These are phyloP conservation scores for Magallana angulata DNA, from an alignment of 1,140 invertebrate genomes.

Conservation along the genomic window DNA sequence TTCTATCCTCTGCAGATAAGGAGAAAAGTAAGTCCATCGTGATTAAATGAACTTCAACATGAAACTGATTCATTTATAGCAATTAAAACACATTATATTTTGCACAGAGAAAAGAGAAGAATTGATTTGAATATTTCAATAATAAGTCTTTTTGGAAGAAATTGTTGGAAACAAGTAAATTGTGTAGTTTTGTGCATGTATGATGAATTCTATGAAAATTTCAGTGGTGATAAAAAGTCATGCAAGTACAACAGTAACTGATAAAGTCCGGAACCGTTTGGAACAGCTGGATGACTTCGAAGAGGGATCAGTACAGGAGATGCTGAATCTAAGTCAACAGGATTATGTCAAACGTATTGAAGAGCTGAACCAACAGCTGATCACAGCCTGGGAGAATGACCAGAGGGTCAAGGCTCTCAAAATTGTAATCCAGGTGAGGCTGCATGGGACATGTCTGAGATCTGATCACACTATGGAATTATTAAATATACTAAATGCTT, in stretches of 20 bases:
- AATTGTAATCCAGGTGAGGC: slow-evolving; percentile 91
- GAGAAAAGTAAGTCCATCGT: slow-evolving; percentile 85
- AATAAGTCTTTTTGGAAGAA: too few relatives aligned
- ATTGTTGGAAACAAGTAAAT: too few relatives aligned
- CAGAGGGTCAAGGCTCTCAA: slow-evolving; percentile 97
- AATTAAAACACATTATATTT: too few relatives aligned
- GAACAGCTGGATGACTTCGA: slow-evolving; percentile 97
- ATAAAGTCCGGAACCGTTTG: slow-evolving; percentile 93
- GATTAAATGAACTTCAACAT: neutral
- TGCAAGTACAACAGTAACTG: slow-evolving; percentile 86
- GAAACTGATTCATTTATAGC: neutral
- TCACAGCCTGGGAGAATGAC: slow-evolving; percentile 93
- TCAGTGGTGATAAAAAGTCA: slow-evolving; percentile 85
- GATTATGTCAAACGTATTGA: slow-evolving; percentile 94
- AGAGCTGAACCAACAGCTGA: slow-evolving; percentile 92
- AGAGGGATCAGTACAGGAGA: slow-evolving; percentile 90
- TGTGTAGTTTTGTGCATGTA: too few relatives aligned
- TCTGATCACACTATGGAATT: too few relatives aligned
- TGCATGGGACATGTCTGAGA: too few relatives aligned
- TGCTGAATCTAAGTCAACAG: slow-evolving; percentile 91
- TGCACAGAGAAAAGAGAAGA: too few relatives aligned
- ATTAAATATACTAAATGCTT: too few relatives aligned
- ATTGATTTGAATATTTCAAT: too few relatives aligned
- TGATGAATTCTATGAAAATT: slow-evolving; percentile 65
- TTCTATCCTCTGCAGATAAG: slow-evolving; percentile 84